These are phyloP conservation scores for Apamea monoglypha DNA, from an alignment of 2,888 invertebrate genomes.

Conservation along the genomic window DNA sequence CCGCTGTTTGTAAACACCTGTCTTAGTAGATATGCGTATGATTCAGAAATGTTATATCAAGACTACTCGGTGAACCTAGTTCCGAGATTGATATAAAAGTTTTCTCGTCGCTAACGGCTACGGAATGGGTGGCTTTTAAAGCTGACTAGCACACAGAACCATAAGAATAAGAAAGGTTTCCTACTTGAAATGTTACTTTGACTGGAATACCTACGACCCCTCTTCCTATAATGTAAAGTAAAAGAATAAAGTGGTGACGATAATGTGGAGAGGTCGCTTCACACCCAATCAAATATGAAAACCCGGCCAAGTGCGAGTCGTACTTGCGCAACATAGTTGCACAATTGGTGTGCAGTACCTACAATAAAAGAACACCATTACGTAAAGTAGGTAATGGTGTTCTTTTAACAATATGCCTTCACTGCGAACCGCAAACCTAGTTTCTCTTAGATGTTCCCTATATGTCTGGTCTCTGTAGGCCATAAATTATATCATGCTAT, in stretches of 20 bases:
- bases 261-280: background rate
- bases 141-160: background rate
- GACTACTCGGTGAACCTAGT: background rate
- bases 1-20: slow-evolving; percentile 43
- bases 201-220: too few species aligned
- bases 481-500: background rate
- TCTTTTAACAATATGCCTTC: background rate
- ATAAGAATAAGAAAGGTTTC: background rate
- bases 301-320: background rate
- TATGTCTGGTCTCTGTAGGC: background rate
- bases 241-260: background rate
- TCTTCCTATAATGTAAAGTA: background rate
- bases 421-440: background rate
- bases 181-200: background rate
- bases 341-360: background rate
- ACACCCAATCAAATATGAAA: background rate
- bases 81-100: background rate
- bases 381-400: background rate
- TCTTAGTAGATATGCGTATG: background rate
- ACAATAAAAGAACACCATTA: background rate
- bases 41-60: background rate
- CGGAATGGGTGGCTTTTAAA: background rate
- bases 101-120: background rate
- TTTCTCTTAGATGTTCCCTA: background rate
- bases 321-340: background rate